phyloP scores from a whole-genome alignment of 2,113 vertebrate genomes.

The Pseudolaguvia tuberculata region DNA sequence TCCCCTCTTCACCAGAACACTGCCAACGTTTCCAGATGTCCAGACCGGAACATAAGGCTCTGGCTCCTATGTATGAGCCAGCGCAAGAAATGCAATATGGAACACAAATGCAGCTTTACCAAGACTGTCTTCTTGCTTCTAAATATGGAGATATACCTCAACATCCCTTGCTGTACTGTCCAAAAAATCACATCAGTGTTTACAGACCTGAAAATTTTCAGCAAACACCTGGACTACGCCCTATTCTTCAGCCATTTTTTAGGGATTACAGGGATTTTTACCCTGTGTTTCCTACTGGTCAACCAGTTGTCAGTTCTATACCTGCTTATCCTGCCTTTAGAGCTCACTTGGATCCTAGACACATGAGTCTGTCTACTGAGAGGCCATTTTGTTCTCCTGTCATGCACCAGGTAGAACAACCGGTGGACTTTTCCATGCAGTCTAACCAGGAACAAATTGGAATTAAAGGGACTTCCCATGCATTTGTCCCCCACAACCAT shows the following conservation, averaged over 20 bases:
- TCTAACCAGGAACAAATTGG: conserved; percentile 21
- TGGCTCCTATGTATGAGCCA: conserved; percentile 59
- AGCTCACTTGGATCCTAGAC: conserved; percentile 53
- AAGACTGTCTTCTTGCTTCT: conserved; percentile 58
- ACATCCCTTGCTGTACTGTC: conserved; percentile 65
- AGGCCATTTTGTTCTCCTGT: conserved; percentile 44
- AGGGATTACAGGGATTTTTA: conserved; percentile 53
- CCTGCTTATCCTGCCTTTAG: conserved; percentile 57
- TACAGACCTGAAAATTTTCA: conserved; percentile 54
- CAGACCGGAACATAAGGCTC: conserved; percentile 51
- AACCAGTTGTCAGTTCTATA: conserved; percentile 51
- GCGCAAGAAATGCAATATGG: conserved; percentile 57
- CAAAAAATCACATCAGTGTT: conserved; percentile 62
- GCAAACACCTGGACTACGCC: conserved; percentile 57
- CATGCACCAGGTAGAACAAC: conserved; percentile 45
- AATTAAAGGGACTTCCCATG: conserved; percentile 58
- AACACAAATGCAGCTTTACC: conserved; percentile 55
- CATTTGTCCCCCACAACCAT: conserved; percentile 29
- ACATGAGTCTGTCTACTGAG: conserved; percentile 45
- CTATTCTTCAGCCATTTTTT: conserved; percentile 45
- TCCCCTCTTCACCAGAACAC: conserved; percentile 57
- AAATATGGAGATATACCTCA: conserved; percentile 65
- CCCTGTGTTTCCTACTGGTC: conserved; percentile 49
- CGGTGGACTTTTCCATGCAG: conserved; percentile 46
- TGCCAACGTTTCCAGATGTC: conserved; percentile 61